Evolutionary conservation across 2,113 vertebrate species (phyloP).

Genomic region (Petromus typicus): DNA sequence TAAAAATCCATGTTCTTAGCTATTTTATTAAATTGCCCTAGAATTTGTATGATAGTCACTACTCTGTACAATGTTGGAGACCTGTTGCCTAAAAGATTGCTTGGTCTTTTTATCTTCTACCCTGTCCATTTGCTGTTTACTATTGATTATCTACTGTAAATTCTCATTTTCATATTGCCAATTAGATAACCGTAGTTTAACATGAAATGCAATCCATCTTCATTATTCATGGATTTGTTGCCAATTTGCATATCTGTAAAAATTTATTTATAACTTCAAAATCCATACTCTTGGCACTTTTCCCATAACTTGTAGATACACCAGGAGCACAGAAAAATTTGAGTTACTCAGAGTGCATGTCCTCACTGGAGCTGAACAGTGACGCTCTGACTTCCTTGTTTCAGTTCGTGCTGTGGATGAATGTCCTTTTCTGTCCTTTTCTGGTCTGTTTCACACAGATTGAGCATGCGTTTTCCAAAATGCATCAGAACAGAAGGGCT

Average conservation of each 20-base stretch:
- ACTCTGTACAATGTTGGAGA: conserved; percentile 28
- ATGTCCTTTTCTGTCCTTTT: neutral
- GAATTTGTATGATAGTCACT: neutral
- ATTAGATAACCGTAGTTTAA: conserved; percentile 9
- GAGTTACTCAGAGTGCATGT: neutral
- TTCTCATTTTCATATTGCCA: neutral
- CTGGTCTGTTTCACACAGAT: neutral
- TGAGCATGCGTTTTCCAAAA: neutral
- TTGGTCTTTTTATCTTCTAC: neutral
- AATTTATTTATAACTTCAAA: conserved; percentile 14
- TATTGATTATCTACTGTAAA: neutral
- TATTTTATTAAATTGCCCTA: neutral
- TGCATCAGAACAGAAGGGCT: neutral
- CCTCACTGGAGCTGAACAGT: neutral
- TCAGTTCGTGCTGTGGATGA: neutral
- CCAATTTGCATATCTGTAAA: neutral
- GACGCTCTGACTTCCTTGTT: neutral
- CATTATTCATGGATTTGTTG: conserved; percentile 34
- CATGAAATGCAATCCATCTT: conserved; percentile 24
- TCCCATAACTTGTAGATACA: neutral
- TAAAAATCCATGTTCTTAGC: neutral
- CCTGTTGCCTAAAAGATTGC: neutral
- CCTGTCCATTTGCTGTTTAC: neutral
- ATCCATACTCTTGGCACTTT: neutral
- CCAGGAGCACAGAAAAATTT: neutral